Base-by-base conservation (phyloP, 2,797 vertebrate species). In the Lycodopsis pacificus region DNA sequence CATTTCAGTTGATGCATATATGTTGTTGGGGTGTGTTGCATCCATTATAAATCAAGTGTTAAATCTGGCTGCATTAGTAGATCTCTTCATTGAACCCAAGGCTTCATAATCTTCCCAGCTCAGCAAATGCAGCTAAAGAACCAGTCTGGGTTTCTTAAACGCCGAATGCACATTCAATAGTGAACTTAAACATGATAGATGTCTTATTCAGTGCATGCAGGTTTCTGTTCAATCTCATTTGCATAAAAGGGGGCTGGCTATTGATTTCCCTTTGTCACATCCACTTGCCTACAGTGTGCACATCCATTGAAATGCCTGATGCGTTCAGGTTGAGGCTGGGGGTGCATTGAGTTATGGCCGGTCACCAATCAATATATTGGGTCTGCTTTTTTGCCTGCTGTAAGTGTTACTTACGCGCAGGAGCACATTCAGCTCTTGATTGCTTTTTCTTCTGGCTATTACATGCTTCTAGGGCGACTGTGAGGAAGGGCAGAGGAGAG, bases 301-400 rank as follows among this genome's bases (percentile, higher is more conserved):
- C 87, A 73, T 81, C 78, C 80, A 82, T 92, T 83, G 83, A 79
- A 88, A 91, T 83, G 81, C 80, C 56, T 88, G 80, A 83, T 78
- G 86, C 86, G 85, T 93, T 79, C 73, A 64, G 77, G 85, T 93
- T 91, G 87, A 92, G 87, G 81, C 77, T 73, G 77, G 73, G 69
- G 69, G 80, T 82, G 67, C 75, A 84, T 76, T 63, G 82, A 91
- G 88, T 88, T n/a, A n/a, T 34, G 66, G 61, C 73, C 62, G 77
- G 27, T 53, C 25, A 13, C 76, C 48, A 19, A 42, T 44, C 14
- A 19, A 42, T 51, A 63, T 83, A 17, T 46, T 82, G 51, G 19
- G 49, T 69, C 64, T 76, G 42, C 64, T 78, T 84, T 76, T 85
- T 54, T 27, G 15, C 19, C 36, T 62, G 25, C 75, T 78, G n/a